Base-by-base conservation (phyloP, 2,113 vertebrate species). In the Peromyscus leucopus region DNA sequence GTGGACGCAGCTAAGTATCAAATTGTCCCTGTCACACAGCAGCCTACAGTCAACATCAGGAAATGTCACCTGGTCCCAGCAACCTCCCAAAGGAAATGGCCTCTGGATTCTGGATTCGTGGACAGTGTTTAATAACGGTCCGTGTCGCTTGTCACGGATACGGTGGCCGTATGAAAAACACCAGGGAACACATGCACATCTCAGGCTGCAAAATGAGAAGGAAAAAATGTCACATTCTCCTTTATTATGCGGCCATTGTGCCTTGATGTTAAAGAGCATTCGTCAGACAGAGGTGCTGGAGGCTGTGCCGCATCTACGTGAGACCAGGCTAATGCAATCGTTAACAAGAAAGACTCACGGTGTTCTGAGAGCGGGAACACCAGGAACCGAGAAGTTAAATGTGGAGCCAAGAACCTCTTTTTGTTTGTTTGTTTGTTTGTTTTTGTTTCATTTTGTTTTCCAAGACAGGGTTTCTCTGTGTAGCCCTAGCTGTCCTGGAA, bases 121-220 rank as follows among this genome's bases (percentile, higher is more conserved):
- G 92, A 46, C 72, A 28, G 75, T 72, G 63, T 0, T 11, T 24
- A 89, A 79, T 31, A 48, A 59, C 7, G 12, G 12, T 4, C 10
- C 39, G 4, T 0, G 1, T 8, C 7, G 2, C 7, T 0, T 3
- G 75, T 83, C n/a, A 55, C 42, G 7, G 28, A 33, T 15, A 46
- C 26, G n/a, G 33, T 87, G 1, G 0, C 9, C 48, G 13, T 42
- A 13, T 42, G 46, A 84, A 59, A 88, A 92, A 79, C 12, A 33
- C 72, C 72, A 24, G 42, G n/a, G 57, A 55, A 72, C 2, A 4
- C 86, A 57, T n/a, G 33, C 67, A 57, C 1, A 4, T 36, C 61
- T 48, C n/a, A 22, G 42, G 84, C 28, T 67, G 42, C 61, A 67
- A 48, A 85, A 46, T 46, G 26, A 26, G 57, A 61, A 9, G n/a